Percentiles rank a stretch among this genome's conserved stretches.
These are phyloP conservation scores for Lophius piscatorius DNA, from an alignment of 2,113 vertebrate genomes.

Conservation along the genomic window DNA sequence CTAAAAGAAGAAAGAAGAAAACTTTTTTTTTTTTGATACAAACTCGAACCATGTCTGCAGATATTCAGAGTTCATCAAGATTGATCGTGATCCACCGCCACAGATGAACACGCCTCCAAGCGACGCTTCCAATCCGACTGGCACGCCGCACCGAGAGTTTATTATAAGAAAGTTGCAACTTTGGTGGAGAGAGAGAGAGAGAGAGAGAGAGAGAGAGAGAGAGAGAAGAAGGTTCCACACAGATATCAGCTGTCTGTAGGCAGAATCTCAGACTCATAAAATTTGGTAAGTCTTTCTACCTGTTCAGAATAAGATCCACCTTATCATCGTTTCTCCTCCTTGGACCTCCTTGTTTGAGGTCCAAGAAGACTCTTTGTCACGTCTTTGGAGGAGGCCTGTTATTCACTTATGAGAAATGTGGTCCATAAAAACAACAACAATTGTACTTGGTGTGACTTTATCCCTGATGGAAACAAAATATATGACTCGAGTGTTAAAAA, in stretches of 20 bases:
- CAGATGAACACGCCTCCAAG: slow-evolving; percentile 17
- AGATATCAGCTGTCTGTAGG: slow-evolving; percentile 58
- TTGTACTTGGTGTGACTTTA: slow-evolving; percentile 33
- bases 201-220: slow-evolving; percentile 5
- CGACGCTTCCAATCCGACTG: slow-evolving; percentile 38
- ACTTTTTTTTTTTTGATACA: slow-evolving; percentile 4
- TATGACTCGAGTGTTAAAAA: slow-evolving; percentile 4
- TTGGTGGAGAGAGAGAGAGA: background rate
- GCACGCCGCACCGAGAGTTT: slow-evolving; percentile 21
- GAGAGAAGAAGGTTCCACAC: background rate
- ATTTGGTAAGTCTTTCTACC: slow-evolving; percentile 13
- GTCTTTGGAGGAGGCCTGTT: slow-evolving; percentile 9
- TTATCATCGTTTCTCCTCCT: slow-evolving; percentile 31
- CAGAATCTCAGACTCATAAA: slow-evolving; percentile 47
- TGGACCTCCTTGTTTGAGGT: too few species aligned
- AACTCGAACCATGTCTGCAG: slow-evolving; percentile 17
- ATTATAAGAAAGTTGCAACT: slow-evolving; percentile 6
- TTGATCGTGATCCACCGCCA: slow-evolving; percentile 46
- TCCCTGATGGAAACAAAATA: slow-evolving; percentile 26
- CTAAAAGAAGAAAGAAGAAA: background rate
- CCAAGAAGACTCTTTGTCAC: slow-evolving; percentile 7
- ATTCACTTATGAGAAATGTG: slow-evolving; percentile 37
- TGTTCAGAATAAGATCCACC: slow-evolving; percentile 25
- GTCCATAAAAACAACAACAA: slow-evolving; percentile 10
- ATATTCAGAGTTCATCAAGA: slow-evolving; percentile 43